A percentile compares a stretch with the other conserved stretches of the same genome.
phyloP scores from a whole-genome alignment of 1,140 invertebrate species.

The Heliothis virescens region DNA sequence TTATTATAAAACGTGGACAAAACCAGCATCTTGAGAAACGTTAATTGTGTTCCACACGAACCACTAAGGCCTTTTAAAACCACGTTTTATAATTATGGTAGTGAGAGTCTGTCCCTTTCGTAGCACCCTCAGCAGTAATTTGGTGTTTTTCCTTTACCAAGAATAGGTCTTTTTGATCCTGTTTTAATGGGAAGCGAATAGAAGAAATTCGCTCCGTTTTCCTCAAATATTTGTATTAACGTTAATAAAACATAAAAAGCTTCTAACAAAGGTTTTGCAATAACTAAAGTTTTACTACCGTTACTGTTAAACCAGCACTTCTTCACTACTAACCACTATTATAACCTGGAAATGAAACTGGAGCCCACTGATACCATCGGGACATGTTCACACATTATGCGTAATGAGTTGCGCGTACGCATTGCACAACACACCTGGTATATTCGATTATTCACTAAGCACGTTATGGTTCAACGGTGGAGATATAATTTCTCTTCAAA shows the following conservation, averaged over 20 bases:
- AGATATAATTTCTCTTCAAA: neutral
- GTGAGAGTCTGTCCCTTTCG: too few relatives aligned
- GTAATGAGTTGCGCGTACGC: constrained; percentile 18
- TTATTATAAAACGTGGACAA: too few relatives aligned
- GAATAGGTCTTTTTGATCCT: too few relatives aligned
- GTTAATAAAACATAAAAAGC: neutral
- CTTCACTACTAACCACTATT: neutral
- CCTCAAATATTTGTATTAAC: too few relatives aligned
- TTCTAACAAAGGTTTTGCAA: neutral
- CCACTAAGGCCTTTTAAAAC: too few relatives aligned
- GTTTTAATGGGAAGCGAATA: too few relatives aligned
- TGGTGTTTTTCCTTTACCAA: too few relatives aligned
- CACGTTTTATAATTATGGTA: too few relatives aligned
- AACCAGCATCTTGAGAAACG: too few relatives aligned
- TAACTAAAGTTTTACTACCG: neutral
- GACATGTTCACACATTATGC: constrained; percentile 45
- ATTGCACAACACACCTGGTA: constrained; percentile 18
- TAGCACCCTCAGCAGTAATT: too few relatives aligned
- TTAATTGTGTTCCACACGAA: too few relatives aligned
- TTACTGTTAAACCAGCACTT: neutral
- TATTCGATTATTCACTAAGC: neutral
- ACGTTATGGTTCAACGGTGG: neutral
- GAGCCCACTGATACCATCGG: constrained; percentile 34
- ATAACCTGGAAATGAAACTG: constrained; percentile 38
- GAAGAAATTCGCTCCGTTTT: too few relatives aligned